Evolutionary conservation across 1,140 invertebrate genomes (phyloP).

Genomic region (Aradophagus sp.): DNA sequence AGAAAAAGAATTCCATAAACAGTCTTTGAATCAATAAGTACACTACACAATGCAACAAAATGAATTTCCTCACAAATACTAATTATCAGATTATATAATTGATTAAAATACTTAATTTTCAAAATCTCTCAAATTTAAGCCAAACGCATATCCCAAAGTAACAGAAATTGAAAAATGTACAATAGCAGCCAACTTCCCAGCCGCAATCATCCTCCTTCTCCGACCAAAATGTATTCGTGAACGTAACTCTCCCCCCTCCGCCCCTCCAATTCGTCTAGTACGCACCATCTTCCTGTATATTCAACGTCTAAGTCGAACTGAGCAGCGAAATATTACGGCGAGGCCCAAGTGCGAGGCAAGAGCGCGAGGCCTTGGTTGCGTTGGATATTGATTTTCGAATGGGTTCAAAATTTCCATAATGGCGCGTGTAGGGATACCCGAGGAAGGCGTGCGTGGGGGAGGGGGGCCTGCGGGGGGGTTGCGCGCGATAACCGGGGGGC

Average conservation of each 20-base stretch:
- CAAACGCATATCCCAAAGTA: no score
- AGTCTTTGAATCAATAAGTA: no score
- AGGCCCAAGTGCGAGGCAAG: conserved; percentile 34
- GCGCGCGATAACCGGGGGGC: conserved; percentile 19
- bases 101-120: no score
- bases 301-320: conserved; percentile 31
- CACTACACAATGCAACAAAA: no score
- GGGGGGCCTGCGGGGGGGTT: conserved; percentile 22
- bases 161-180: no score
- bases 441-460: conserved; percentile 4
- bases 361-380: conserved; percentile 59
- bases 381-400: conserved; percentile 73
- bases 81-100: no score
- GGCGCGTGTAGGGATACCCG: conserved; percentile 52
- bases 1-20: no score
- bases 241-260: background rate
- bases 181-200: no score
- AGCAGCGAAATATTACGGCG: conserved; percentile 30
- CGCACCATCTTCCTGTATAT: conserved; percentile 8
- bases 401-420: conserved; percentile 74
- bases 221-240: no score
- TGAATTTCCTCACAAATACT: no score
- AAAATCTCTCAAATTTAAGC: no score
- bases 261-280: background rate
- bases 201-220: background rate